Evolutionary conservation across 2,888 invertebrate genomes (phyloP), one percentile per base, ranked within the genome.

Genomic region (Heteromurus nitidus): DNA sequence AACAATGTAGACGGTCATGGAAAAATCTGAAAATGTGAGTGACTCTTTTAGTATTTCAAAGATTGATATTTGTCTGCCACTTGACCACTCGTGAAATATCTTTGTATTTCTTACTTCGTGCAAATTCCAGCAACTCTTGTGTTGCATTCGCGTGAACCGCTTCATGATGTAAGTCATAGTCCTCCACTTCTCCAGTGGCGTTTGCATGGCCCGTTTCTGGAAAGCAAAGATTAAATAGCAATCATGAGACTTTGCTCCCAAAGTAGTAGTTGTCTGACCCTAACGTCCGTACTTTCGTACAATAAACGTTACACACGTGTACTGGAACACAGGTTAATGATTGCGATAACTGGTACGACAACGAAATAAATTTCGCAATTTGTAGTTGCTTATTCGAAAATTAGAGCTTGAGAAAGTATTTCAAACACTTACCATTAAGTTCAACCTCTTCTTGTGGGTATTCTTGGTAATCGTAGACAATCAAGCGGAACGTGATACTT

Each of bases 401-500:
- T 18, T 11, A 26, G 3, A 13, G 50, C 18, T n/a, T n/a, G n/a
- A n/a, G n/a, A n/a, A 36, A 36, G 13, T 9, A 36, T 36, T 36
- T n/a, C 22, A 55, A 3, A 42, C 7, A 13, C 60, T 72, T 72
- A 72, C 72, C 72, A 58, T 55, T 58, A 26, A 72, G 24, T 72
- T 72, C 72, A 5, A 36, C 60, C 26, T 28, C 60, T 22, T 80
- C 80, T 65, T 72, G 72, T 36, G 80, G 83, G 24, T 76, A 83
- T 68, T 83, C 83, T 60, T 50, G 26, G 68, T 80, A 80, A 60
- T 83, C 83, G 62, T 83, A 83, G 26, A 83, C 83, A 24, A 83
- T 58, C 31, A 83, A 55, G 16, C 83, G 80, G 67, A 83, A 80
- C 7, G 83, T 72, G 26, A 79, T 70, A 53, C 80, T 74, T 11